Conservation (phyloP, 2,888 invertebrate species). For the Mimumesa dahlbomi region DNA sequence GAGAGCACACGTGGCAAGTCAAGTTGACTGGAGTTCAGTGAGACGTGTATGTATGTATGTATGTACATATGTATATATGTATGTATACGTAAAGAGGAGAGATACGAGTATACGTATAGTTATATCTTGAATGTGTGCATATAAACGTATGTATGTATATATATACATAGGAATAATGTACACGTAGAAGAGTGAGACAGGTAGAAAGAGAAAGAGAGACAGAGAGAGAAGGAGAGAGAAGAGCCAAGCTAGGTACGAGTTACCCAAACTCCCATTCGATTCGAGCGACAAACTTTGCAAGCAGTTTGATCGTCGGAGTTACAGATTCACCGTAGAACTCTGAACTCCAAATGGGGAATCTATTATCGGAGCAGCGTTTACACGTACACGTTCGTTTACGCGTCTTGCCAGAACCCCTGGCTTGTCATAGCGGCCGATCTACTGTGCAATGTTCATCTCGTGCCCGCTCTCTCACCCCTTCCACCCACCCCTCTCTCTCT, state of each 20-base stretch:
- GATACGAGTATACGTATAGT: constrained; percentile 16
- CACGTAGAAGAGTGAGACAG: constrained; percentile 12
- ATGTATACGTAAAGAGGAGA: constrained; percentile 18
- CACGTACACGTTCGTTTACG: constrained; percentile 68
- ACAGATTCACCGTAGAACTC: constrained; percentile 70
- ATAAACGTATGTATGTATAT: too few relatives aligned
- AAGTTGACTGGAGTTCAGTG: constrained; percentile 18
- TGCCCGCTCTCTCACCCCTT: neutral
- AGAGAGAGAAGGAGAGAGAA: too few relatives aligned
- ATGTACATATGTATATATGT: constrained; percentile 9
- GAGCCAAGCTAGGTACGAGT: constrained; percentile 65
- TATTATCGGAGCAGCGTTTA: constrained; percentile 67
- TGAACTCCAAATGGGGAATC: constrained; percentile 68
- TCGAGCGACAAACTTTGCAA: constrained; percentile 72
- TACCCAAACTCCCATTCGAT: constrained; percentile 73
- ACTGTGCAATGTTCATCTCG: too few relatives aligned
- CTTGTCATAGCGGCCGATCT: constrained; percentile 49
- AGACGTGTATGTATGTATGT: constrained; percentile 1
- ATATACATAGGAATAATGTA: too few relatives aligned
- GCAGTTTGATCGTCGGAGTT: constrained; percentile 72
- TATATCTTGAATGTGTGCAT: too few relatives aligned
- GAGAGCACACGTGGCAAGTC: constrained; percentile 32
- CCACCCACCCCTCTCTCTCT: neutral
- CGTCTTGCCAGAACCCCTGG: constrained; percentile 46
- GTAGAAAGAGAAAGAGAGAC: too few relatives aligned